Evolutionary conservation across 2,888 invertebrate genomes (phyloP), one percentile per base, ranked within the genome.

Genomic region (Cosmopolites sordidus): DNA sequence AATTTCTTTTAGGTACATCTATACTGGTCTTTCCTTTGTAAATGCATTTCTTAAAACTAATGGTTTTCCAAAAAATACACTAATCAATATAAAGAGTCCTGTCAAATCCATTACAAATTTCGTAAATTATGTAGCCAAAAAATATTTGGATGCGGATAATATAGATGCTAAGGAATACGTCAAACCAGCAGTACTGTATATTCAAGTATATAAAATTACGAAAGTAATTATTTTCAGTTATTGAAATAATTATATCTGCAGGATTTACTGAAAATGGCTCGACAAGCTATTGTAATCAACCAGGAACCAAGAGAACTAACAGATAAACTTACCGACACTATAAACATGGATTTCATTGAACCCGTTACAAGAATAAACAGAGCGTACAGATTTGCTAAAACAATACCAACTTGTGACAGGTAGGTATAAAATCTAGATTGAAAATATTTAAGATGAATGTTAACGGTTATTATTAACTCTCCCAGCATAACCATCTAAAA

Each of bases 291-390:
- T 8, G 76, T 83, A 9, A 17, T 60, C 9, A 52, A 51, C 17
- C 43, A 74, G 60, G 86, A 87, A 68, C 82, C 87, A 63, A 80
- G 81, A 63, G 85, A 86, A 51, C 74, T 91, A 6, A 87, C 87
- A 9, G 84, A 86, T 69, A 82, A 84, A 63, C 71, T 92, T 55
- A 87, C 89, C 0, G 87, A 90, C 67, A 85, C 87, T 1, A 79
- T 92, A 44, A 91, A 91, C 72, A 74, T 89, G 66, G 90, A 91
- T 73, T 81, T 91, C 53, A 87, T 91, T 46, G 88, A 89, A 68
- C 90, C 90, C 0, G 80, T 90, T 17, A 79, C 89, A n/a, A 80
- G 89, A 70, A 87, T 89, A 11, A 87, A 89, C 76, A 76, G 91
- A 44, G 90, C 89, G 1, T 90, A 87, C 75, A 82, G 84, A 65